phyloP scores from a whole-genome alignment of 1,140 invertebrate genomes.

The Lordiphosa mommai region DNA sequence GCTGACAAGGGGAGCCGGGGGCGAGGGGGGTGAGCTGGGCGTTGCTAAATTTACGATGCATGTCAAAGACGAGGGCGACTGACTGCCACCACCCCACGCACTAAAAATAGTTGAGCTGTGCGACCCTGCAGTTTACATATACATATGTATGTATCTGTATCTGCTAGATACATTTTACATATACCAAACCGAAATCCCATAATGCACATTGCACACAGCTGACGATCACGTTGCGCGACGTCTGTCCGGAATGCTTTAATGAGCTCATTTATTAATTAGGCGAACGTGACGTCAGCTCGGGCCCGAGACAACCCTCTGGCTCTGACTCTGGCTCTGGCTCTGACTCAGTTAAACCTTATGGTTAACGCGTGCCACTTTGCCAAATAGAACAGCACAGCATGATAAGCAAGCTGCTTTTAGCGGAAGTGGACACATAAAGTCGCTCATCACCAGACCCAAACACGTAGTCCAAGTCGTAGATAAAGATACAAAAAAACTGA shows the following conservation, averaged over 20 bases:
- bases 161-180: constrained; percentile 36
- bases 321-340: constrained; percentile 10
- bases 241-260: constrained; percentile 36
- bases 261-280: constrained; percentile 72
- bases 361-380: constrained; percentile 50
- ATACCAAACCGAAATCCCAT: background rate
- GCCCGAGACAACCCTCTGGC: background rate
- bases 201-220: constrained; percentile 5
- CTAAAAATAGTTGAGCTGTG: constrained; percentile 38
- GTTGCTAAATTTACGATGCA: constrained; percentile 32
- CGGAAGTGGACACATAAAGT: constrained; percentile 52
- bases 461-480: constrained; percentile 35
- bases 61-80: constrained; percentile 16
- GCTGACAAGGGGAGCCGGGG: background rate
- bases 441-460: constrained; percentile 23
- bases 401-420: constrained; percentile 45
- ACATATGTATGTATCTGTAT: no score
- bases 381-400: constrained; percentile 37
- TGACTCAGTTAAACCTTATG: constrained; percentile 23
- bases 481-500: constrained; percentile 13
- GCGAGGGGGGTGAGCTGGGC: background rate
- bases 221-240: background rate
- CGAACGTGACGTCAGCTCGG: constrained; percentile 55
- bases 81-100: constrained; percentile 16
- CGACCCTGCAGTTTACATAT: constrained; percentile 27